Conservation (phyloP, 2,113 vertebrate genomes). For the Carassius gibelio region DNA sequence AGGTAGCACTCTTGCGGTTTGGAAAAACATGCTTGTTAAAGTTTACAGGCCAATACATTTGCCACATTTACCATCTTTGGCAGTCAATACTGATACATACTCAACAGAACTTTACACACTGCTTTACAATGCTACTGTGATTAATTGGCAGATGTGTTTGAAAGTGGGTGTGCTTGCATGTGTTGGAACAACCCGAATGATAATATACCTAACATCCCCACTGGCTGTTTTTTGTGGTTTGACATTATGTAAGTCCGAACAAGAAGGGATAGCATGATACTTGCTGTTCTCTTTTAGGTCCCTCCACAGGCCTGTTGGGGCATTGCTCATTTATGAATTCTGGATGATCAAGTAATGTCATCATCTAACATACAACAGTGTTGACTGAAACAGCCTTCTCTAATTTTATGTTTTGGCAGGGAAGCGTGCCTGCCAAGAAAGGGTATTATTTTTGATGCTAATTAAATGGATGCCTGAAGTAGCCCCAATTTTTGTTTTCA, state of each 20-base stretch:
- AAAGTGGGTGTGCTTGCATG: background rate
- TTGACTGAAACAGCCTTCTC: background rate
- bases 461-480: conserved; percentile 36
- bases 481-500: conserved; percentile 9
- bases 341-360: conserved; percentile 1
- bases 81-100: background rate
- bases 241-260: conserved; percentile 7
- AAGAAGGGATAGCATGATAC: conserved; percentile 3
- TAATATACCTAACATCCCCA: conserved; percentile 29
- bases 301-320: conserved; percentile 7
- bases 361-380: conserved; percentile 10
- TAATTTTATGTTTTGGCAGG: conserved; percentile 19
- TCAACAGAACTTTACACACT: conserved; percentile 12
- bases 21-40: background rate
- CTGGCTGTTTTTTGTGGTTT: conserved; percentile 18
- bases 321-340: background rate
- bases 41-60: conserved; percentile 18
- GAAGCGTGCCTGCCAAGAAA: conserved; percentile 11
- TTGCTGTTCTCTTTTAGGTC: conserved; percentile 6
- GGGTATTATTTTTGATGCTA: conserved; percentile 8
- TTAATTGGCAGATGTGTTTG: conserved; percentile 18
- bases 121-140: conserved; percentile 1
- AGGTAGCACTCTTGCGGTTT: background rate
- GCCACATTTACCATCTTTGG: conserved; percentile 7
- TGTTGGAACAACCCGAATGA: conserved; percentile 37